Base-by-base conservation (phyloP, 2,113 vertebrate species). In the Chitala chitala region DNA sequence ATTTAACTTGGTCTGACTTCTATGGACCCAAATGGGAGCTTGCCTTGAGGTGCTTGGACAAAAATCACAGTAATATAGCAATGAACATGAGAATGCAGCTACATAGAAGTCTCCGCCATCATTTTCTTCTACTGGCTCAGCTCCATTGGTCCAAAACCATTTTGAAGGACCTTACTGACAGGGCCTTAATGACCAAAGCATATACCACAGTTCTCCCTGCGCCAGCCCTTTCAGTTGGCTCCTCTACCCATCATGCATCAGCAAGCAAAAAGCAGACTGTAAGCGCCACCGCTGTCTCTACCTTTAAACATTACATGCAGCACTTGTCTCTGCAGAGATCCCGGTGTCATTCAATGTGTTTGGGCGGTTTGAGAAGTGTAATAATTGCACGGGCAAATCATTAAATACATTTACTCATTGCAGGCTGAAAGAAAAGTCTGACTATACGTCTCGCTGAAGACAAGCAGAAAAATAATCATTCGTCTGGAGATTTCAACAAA, bases 161-260 rank as follows among this genome's bases (percentile, higher is more conserved):
- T 44, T 61, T 48, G 42, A 42, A 58, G 22, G 4, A n/a, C 24
- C 71, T 44, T 50, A 59, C 56, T 64, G 56, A 73, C 72, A 38
- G 44, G 10, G 22, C 31, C 54, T 44, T 73, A 73, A 73, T 73
- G 72, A 73, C 42, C 38, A 13, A 24, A 73, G n/a, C n/a, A n/a
- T n/a, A n/a, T 44, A 8, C 58, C 7, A 63, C 44, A 31, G 40
- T 40, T 59, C 29, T 20, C 22, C 40, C 55, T 72, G 13, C 55
- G 6, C 13, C 10, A 48, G 29, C 20, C 29, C 58, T 40, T 9
- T 29, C 36, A 22, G 17, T 31, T 61, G 55, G 24, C n/a, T 58
- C 4, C 33, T 20, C n/a, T 24, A 46, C 40, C 65, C 65, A 68
- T 68, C n/a, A 68, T 48, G 65, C 31, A 24, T 64, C 72, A 36